These are phyloP conservation scores for Sparidentex hasta DNA, from an alignment of 2,797 vertebrate genomes.

Conservation along the genomic window DNA sequence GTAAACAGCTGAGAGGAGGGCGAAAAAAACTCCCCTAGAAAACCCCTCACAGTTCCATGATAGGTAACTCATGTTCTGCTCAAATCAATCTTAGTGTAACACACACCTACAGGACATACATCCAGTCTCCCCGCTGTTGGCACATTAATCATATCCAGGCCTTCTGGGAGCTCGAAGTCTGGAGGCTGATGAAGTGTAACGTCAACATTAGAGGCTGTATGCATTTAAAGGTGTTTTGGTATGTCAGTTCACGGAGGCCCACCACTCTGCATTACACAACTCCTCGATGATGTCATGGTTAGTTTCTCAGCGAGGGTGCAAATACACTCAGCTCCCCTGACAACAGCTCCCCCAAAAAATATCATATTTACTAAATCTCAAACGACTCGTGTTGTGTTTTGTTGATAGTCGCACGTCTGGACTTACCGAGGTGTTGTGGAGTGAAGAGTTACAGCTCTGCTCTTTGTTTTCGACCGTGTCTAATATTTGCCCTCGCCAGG, in stretches of 20 bases:
- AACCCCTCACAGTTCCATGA: conserved; percentile 8
- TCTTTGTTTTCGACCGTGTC: neutral
- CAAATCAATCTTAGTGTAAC: neutral
- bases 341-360: conserved; percentile 27
- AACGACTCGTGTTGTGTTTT: neutral
- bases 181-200: conserved; percentile 27
- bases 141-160: conserved; percentile 25
- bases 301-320: conserved; percentile 18
- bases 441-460: neutral
- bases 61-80: conserved; percentile 5
- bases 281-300: conserved; percentile 59
- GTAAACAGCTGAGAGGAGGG: conserved; percentile 24
- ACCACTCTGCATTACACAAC: conserved; percentile 50
- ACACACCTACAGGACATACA: neutral
- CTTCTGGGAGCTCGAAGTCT: conserved; percentile 3
- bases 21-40: conserved; percentile 15
- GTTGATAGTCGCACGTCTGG: neutral
- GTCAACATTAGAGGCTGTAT: conserved; percentile 25
- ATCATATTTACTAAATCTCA: neutral
- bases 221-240: conserved; percentile 46
- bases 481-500: conserved; percentile 4
- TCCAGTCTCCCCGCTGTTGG: neutral
- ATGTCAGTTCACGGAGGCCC: conserved; percentile 31
- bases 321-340: conserved; percentile 51
- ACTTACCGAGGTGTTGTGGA: neutral